Conservation (phyloP, 2,113 vertebrate genomes). For the Scopus umbretta region DNA sequence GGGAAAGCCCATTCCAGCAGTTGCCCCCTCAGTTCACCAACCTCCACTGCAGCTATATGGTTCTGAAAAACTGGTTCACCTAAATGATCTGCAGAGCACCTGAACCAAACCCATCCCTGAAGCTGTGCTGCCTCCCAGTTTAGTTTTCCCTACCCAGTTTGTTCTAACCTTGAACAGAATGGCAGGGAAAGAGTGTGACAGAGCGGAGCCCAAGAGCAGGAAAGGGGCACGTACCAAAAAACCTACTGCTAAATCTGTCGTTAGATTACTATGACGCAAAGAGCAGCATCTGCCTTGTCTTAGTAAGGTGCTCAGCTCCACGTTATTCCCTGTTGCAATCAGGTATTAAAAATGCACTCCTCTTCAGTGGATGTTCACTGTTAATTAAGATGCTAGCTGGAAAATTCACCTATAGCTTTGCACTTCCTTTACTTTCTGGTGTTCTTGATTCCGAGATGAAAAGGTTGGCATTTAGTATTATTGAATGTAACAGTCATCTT, state of each 20-base stretch:
- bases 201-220: background rate
- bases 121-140: background rate
- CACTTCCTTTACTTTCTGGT: background rate
- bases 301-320: background rate
- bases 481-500: background rate
- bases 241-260: background rate
- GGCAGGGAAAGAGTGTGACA: background rate
- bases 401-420: background rate
- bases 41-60: accelerated
- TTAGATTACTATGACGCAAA: background rate
- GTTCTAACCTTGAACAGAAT: background rate
- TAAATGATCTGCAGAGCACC: background rate
- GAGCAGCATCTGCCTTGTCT: background rate
- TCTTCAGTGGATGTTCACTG: background rate
- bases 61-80: background rate
- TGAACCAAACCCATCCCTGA: background rate
- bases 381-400: background rate
- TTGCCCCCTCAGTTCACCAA: background rate
- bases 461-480: background rate
- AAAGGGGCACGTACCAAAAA: background rate
- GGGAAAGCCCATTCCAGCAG: background rate
- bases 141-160: background rate
- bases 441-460: background rate
- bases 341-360: background rate
- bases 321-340: background rate